Evolutionary conservation across 2,113 vertebrate species (phyloP), one percentile per base, ranked within the genome.

Genomic region (Oncorhynchus nerka): DNA sequence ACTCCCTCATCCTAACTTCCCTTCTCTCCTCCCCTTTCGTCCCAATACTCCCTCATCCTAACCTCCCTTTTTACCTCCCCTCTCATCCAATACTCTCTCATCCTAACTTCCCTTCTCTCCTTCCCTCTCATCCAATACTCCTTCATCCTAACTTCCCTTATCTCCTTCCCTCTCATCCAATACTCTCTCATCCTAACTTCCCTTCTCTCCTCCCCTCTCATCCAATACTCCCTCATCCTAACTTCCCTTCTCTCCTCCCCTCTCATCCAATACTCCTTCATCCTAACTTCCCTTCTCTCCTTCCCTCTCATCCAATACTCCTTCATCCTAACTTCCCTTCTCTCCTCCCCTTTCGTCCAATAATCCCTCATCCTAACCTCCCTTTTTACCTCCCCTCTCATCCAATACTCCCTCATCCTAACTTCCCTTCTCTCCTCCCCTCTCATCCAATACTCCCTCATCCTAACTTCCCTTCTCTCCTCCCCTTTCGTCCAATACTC

Each of bases 51-150:
- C 30, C 0, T 30, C 30, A 30, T 4, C 30, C 30, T 30, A 30
- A 4, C 34, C 9, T 9, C 34, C 1, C 2, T 2, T 39, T 0
- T n/a, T n/a, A n/a, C n/a, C 34, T 8, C 0, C 7, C 34, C 6
- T 39, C 34, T 8, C 7, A 39, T 32, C 30, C 30, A 32, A 32
- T 5, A 32, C 5, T 32, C 34, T 7, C 1, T 39, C 34, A 39
- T 8, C 7, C 6, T 39, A 8, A 0, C 6, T 39, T 39, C 34
- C 34, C 6, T 32, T 32, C 0, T 32, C 1, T 1, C 4, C 30
- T 32, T 0, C 30, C 4, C 4, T 32, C 30, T 32, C 30, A 32
- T 32, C 30, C 4, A 32, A 32, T 5, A 62, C 19, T 20, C 59
- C 59, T 2, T 62, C 4, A 19, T 6, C 20, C 19, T 22, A n/a